A percentile compares a stretch with the other conserved stretches of the same genome.
phyloP scores from a whole-genome alignment of 1,140 invertebrate species.

The Branchinecta lynchi region DNA sequence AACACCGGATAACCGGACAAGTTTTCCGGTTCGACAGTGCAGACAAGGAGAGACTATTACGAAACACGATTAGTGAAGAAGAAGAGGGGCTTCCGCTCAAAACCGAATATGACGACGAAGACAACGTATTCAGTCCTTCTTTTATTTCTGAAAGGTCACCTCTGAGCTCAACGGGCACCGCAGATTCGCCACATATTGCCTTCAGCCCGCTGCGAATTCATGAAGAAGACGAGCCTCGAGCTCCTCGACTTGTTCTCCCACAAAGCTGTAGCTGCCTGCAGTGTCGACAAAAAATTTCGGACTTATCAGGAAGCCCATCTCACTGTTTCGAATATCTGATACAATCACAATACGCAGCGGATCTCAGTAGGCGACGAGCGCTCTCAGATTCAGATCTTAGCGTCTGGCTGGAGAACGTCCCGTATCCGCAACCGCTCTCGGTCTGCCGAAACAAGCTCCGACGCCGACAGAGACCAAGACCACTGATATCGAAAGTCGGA shows the following conservation, averaged over 20 bases:
- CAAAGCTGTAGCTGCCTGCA: neutral
- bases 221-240: constrained; percentile 25
- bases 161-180: constrained; percentile 33
- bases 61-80: constrained; percentile 34
- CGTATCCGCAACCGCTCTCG: neutral
- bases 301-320: constrained; percentile 22
- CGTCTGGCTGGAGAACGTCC: constrained; percentile 30
- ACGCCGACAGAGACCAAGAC: neutral
- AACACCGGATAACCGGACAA: constrained; percentile 25
- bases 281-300: neutral
- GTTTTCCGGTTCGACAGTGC: constrained; percentile 39
- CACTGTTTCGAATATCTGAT: constrained; percentile 30
- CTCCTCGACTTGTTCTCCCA: neutral
- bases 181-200: constrained; percentile 40
- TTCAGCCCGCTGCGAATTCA: constrained; percentile 42
- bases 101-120: constrained; percentile 26
- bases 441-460: neutral
- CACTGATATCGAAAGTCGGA: constrained; percentile 19
- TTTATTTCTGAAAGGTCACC: constrained; percentile 36
- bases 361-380: constrained; percentile 38
- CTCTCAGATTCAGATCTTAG: constrained; percentile 55
- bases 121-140: constrained; percentile 41
- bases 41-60: constrained; percentile 32
- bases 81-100: constrained; percentile 26
- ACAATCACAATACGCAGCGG: constrained; percentile 53